phyloP scores from a whole-genome alignment of 2,113 vertebrate genomes.

The Calidris pugnax region DNA sequence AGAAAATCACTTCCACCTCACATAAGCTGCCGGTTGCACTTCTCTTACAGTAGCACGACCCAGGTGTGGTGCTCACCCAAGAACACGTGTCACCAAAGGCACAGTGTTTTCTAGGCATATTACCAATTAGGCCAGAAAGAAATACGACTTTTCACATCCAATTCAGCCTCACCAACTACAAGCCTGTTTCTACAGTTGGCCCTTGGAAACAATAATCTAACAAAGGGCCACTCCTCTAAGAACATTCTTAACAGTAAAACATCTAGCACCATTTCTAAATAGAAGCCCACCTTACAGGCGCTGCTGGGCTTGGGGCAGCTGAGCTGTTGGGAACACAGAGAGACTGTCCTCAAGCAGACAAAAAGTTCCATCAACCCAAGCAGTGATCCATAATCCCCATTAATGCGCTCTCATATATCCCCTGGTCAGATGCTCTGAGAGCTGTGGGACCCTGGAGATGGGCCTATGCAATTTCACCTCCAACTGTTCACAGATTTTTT shows the following conservation, averaged over 20 bases:
- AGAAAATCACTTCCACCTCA: neutral
- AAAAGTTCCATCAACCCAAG: neutral
- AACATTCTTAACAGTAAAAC: neutral
- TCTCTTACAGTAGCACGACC: neutral
- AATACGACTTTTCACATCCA: neutral
- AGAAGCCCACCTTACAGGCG: neutral
- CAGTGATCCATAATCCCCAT: neutral
- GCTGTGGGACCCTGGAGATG: rapidly evolving
- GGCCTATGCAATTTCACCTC: neutral
- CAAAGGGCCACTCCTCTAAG: neutral
- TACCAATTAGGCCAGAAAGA: neutral
- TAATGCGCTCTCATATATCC: neutral
- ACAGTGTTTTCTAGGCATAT: neutral
- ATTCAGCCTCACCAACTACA: neutral
- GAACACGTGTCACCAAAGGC: neutral
- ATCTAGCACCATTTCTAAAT: neutral
- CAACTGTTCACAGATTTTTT: neutral
- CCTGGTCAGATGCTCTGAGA: neutral
- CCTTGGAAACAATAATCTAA: neutral
- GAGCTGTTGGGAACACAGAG: neutral
- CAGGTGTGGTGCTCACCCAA: rapidly evolving
- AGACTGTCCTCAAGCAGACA: neutral
- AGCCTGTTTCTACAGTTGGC: neutral
- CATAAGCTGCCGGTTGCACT: neutral
- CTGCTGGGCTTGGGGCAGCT: neutral